phyloP scores from a whole-genome alignment of 2,113 vertebrate species.

The Erinaceus europaeus region DNA sequence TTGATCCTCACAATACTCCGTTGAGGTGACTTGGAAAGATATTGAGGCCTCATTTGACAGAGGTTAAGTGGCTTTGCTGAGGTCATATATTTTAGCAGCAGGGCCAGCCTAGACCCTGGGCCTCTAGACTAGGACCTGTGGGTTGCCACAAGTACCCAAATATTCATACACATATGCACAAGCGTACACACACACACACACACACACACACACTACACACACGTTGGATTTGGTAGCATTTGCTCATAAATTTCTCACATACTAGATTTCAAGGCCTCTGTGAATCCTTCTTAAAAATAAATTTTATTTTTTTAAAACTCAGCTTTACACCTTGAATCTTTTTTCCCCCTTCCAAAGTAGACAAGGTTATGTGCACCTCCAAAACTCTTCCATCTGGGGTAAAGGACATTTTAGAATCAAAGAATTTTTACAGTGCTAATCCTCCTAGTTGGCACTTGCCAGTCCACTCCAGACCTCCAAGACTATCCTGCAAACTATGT shows the following conservation, averaged over 20 bases:
- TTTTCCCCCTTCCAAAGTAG: background rate
- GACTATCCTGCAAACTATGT: rapidly evolving
- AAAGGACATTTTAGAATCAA: background rate
- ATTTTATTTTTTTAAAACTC: too few species aligned
- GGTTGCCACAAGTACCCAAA: background rate
- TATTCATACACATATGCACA: background rate
- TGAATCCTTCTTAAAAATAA: background rate
- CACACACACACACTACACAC: background rate
- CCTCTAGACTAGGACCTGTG: background rate
- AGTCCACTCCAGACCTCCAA: background rate
- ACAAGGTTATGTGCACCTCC: background rate
- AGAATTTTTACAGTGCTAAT: background rate
- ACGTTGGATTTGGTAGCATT: background rate
- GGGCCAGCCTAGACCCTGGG: background rate
- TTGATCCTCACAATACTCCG: background rate
- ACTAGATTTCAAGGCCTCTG: background rate
- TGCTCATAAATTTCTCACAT: conserved; percentile 2
- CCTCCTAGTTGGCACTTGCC: background rate
- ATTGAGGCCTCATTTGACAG: conserved; percentile 34
- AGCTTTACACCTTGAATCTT: background rate
- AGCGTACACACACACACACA: background rate
- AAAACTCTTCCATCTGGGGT: background rate
- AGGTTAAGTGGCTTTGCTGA: conserved; percentile 59
- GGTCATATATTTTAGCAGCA: conserved; percentile 36
- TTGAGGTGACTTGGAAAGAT: conserved; percentile 41